phyloP scores from a whole-genome alignment of 2,888 invertebrate species.

The Sympetrum striolatum region DNA sequence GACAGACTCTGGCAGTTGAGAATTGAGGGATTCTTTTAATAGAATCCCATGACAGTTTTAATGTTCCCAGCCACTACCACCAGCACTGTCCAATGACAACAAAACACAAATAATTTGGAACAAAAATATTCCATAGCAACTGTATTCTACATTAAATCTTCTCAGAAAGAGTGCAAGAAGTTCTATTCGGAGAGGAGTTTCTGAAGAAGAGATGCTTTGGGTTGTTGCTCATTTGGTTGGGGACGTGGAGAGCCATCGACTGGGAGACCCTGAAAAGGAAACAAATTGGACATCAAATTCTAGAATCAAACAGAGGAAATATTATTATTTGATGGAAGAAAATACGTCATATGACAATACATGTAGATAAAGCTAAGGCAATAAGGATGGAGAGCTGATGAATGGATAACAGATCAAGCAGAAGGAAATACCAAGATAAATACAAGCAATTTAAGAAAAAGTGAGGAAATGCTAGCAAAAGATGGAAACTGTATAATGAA shows the following conservation, averaged over 20 bases:
- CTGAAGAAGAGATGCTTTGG: constrained; percentile 81
- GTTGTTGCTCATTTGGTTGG: constrained; percentile 71
- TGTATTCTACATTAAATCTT: not conserved
- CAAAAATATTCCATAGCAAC: not conserved
- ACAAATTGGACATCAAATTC: constrained; percentile 47
- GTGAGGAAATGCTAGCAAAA: no score
- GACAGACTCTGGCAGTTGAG: constrained; percentile 30
- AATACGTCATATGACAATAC: not conserved
- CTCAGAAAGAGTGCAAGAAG: not conserved
- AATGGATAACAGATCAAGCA: no score
- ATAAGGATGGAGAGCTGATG: no score
- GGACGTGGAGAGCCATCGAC: constrained; percentile 45
- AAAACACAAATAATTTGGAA: not conserved
- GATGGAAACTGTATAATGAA: no score
- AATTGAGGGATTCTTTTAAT: not conserved
- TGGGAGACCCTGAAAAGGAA: constrained; percentile 46
- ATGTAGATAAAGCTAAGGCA: no score
- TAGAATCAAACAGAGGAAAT: constrained; percentile 48
- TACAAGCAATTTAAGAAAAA: no score
- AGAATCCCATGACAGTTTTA: not conserved
- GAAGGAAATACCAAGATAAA: no score
- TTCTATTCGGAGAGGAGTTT: constrained; percentile 80
- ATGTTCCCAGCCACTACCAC: not conserved
- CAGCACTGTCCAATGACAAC: not conserved
- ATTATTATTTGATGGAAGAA: not conserved